phyloP scores from a whole-genome alignment of 2,888 invertebrate species.

The Tetragonisca angustula region DNA sequence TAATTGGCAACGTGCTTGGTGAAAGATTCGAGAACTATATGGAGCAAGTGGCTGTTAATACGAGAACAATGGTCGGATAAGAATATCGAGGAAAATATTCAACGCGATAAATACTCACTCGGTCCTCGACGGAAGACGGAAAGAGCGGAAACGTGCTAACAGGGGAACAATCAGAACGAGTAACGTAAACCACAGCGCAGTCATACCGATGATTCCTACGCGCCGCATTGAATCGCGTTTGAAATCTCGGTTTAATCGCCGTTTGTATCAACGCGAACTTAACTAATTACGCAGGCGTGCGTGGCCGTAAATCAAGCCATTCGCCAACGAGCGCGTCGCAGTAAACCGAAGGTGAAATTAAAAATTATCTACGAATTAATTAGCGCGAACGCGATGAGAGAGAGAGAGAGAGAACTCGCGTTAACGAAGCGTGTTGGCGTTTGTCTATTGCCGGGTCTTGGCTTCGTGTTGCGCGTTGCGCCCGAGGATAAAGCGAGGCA shows the following conservation, averaged over 20 bases:
- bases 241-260: constrained; percentile 20
- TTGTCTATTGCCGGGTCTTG: constrained; percentile 66
- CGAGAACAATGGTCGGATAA: neutral
- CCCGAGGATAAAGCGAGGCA: constrained; percentile 9
- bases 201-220: neutral
- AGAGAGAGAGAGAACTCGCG: constrained; percentile 25
- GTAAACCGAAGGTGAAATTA: constrained; percentile 44
- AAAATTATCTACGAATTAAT: constrained; percentile 76
- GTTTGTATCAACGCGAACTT: constrained; percentile 19
- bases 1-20: neutral
- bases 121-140: neutral
- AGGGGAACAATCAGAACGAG: neutral
- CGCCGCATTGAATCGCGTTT: neutral
- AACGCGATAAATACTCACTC: neutral
- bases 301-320: constrained; percentile 45
- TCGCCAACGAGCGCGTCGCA: constrained; percentile 24
- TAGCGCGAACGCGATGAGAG: constrained; percentile 51
- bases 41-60: neutral
- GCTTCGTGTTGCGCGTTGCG: constrained; percentile 30
- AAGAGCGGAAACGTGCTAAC: neutral
- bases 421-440: constrained; percentile 76
- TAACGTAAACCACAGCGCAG: neutral
- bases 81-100: neutral
- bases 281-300: constrained; percentile 46
- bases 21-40: neutral